Conservation (phyloP, 2,113 vertebrate genomes). For the Ahaetulla prasina region DNA sequence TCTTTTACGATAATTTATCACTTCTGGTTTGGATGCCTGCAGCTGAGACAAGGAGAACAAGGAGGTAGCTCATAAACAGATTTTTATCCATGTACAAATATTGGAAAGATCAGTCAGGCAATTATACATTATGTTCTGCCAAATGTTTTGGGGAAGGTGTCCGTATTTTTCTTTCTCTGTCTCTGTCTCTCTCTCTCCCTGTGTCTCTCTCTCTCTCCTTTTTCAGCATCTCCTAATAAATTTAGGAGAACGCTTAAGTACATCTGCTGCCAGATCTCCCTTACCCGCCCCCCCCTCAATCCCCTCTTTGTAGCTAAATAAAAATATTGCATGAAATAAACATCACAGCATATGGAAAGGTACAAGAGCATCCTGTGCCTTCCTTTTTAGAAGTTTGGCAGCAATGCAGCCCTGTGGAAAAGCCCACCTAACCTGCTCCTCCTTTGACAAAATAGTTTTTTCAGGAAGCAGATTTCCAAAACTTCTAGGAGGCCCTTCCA, state of each 20-base stretch:
- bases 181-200: no score
- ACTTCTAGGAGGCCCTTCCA: no score
- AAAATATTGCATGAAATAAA: not conserved
- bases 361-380: not conserved
- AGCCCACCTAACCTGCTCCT: not conserved
- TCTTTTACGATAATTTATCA: not conserved
- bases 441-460: not conserved
- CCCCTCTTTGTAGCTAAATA: slow-evolving; percentile 5
- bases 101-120: slow-evolving; percentile 35
- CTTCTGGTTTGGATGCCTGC: slow-evolving; percentile 13
- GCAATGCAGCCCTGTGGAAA: not conserved
- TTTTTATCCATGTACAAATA: not conserved
- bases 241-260: not conserved
- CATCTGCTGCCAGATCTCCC: not conserved
- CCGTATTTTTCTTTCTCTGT: not conserved
- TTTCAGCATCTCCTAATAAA: slow-evolving; percentile 38
- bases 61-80: not conserved
- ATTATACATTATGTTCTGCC: slow-evolving; percentile 56
- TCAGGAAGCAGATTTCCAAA: not conserved
- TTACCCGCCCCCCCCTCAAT: not conserved
- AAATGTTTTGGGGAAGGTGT: slow-evolving; percentile 30
- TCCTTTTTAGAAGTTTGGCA: not conserved
- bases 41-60: slow-evolving; percentile 15
- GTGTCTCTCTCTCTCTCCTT: not conserved
- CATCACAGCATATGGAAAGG: not conserved